Evolutionary conservation across 2,113 vertebrate genomes (phyloP).

Genomic region (zebrafish (Danio rerio)): DNA sequence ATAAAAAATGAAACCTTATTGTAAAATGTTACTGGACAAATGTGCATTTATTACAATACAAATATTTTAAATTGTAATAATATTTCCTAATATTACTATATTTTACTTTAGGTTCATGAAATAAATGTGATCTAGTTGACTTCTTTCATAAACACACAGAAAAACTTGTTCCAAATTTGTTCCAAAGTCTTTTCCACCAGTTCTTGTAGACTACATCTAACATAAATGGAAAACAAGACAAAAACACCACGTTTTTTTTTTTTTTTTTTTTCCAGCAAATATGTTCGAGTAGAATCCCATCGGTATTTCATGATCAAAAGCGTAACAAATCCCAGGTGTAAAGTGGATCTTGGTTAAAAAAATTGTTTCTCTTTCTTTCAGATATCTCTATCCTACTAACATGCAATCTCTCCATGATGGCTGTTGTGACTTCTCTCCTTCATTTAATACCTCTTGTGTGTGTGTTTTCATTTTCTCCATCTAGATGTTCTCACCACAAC

Average conservation of each 20-base stretch:
- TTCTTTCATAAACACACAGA: no score
- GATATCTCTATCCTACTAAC: slow-evolving; percentile 41
- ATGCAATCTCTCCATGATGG: slow-evolving; percentile 59
- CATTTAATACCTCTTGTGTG: slow-evolving; percentile 51
- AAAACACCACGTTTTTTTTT: not conserved
- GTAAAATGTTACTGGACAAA: no score
- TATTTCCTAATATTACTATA: no score
- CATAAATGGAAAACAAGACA: not conserved
- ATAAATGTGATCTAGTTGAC: no score
- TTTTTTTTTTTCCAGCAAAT: not conserved
- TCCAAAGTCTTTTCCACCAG: no score
- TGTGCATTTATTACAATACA: no score
- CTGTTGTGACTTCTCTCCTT: slow-evolving; percentile 65
- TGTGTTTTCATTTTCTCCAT: slow-evolving; percentile 76
- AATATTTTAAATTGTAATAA: no score
- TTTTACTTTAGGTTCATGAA: no score
- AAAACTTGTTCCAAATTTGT: no score
- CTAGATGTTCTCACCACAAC: slow-evolving; percentile 83
- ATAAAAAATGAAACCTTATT: no score
- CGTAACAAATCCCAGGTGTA: not conserved
- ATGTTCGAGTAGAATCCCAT: not conserved
- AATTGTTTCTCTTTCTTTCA: slow-evolving; percentile 7
- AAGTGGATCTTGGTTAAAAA: not conserved
- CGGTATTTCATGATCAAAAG: not conserved
- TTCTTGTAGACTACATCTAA: not conserved